Conservation (phyloP, 2,888 invertebrate species). For the Torymus texanus region DNA sequence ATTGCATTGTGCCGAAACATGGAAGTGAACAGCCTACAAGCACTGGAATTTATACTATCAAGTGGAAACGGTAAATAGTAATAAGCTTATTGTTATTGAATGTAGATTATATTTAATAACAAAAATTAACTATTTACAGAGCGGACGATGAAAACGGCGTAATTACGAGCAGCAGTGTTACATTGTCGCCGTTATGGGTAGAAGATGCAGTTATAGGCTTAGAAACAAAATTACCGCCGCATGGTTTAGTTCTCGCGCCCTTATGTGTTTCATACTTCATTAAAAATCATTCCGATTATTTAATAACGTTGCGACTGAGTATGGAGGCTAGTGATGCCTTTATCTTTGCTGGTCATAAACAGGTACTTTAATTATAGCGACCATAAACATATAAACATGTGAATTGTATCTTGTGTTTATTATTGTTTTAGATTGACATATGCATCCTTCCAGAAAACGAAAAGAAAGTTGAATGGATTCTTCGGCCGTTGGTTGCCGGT, state of each 20-base stretch:
- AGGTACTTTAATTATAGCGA: conserved; percentile 76
- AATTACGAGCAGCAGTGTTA: conserved; percentile 77
- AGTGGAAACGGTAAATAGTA: conserved; percentile 77
- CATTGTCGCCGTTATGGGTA: conserved; percentile 78
- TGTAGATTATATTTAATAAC: too few relatives aligned
- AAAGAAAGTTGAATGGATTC: conserved; percentile 83
- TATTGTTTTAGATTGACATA: conserved; percentile 70
- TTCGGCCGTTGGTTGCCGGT: conserved; percentile 83
- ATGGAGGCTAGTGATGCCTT: conserved; percentile 93
- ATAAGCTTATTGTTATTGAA: too few relatives aligned
- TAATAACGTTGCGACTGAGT: conserved; percentile 84
- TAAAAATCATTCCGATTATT: conserved; percentile 82
- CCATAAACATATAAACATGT: neutral
- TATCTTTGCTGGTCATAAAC: conserved; percentile 96
- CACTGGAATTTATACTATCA: conserved; percentile 77
- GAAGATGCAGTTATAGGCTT: conserved; percentile 81
- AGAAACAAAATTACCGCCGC: conserved; percentile 82
- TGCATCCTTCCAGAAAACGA: conserved; percentile 79
- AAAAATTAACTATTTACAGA: conserved; percentile 57
- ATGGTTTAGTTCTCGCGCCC: conserved; percentile 84
- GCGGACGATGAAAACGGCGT: conserved; percentile 65
- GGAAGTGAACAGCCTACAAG: conserved; percentile 75
- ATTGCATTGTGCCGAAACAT: conserved; percentile 74
- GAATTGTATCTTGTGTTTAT: conserved; percentile 3
- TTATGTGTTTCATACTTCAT: conserved; percentile 84